Base-by-base conservation (phyloP, 2,113 vertebrate species). In the Elachura formosa region DNA sequence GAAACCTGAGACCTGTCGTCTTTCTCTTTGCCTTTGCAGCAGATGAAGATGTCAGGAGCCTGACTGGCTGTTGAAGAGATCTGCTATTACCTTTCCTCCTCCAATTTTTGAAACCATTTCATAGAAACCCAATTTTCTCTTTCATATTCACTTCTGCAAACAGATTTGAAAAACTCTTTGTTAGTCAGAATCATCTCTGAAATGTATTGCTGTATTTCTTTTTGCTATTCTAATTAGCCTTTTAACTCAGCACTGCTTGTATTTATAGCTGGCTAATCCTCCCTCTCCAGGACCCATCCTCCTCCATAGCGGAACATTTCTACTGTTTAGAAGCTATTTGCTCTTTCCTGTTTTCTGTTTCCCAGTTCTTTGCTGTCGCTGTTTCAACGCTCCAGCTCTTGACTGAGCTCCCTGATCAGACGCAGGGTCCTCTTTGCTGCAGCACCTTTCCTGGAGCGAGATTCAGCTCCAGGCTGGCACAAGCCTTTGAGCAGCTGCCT, bases 241-340 rank as follows among this genome's bases (percentile, higher is more conserved):
- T 93, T 96, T 96, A 97, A 93, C 87, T 97, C 93, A 38, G 62
- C 11, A 49, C 75, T 88, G 96, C 95, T 96, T 94, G 92, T 97
- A 96, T 96, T 97, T 96, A 95, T 96, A 96, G 96, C 89, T 64
- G 81, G 56, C 74, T 93, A 88, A 93, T 97, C 94, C 92, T 96
- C 90, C 95, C 91, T 90, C 52, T 92, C 34, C 79, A 93, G 91
- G 72, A 91, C 72, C 81, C 83, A 73, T 74, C 90, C 95, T 92
- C 93, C 90, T 92, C 84, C 84, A 68, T 33, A 89, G 89, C 52
- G 14, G 89, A 94, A 90, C 59, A 59, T 76, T 89, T 82, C 74
- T 10, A 34, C 68, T 84, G 71, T 94, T 91, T 63, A 79, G 94
- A 93, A 96, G 91, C 63, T 46, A 4, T 61, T 83, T 68, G 69